Conservation (phyloP, 2,888 invertebrate species). For the Leucophenga montana region DNA sequence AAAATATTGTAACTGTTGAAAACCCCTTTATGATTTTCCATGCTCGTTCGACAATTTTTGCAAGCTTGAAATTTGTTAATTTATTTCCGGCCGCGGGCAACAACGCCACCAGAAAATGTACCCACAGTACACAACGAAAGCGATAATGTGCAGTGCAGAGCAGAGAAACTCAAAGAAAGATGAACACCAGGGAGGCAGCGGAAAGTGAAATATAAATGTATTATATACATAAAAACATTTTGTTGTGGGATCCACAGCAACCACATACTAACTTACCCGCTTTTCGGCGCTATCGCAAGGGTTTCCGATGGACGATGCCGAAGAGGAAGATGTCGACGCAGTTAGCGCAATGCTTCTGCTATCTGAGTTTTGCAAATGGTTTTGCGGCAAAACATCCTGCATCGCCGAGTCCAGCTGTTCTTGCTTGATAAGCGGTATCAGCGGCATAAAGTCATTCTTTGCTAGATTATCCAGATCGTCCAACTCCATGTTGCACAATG, state of each 20-base stretch:
- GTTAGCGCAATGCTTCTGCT: conserved; percentile 52
- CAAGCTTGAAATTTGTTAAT: not conserved
- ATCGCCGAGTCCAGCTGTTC: conserved; percentile 69
- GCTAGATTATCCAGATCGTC: conserved; percentile 70
- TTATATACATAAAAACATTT: not conserved
- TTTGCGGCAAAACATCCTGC: conserved; percentile 57
- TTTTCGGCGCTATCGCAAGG: conserved; percentile 73
- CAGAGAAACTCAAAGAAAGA: too few species aligned
- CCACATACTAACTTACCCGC: conserved; percentile 66
- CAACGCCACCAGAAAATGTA: conserved; percentile 31
- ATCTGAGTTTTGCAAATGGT: conserved; percentile 54
- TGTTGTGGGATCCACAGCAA: not conserved
- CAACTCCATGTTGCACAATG: conserved; percentile 65
- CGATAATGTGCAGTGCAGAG: not conserved
- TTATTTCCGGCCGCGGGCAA: conserved; percentile 35
- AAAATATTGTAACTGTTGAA: too few species aligned
- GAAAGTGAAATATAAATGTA: too few species aligned
- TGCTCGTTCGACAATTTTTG: too few species aligned
- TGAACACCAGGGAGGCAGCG: too few species aligned
- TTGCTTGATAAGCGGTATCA: conserved; percentile 71
- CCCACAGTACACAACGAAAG: not conserved
- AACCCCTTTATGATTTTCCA: too few species aligned
- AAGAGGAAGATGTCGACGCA: conserved; percentile 59
- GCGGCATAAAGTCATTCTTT: conserved; percentile 71
- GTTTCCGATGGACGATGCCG: conserved; percentile 68